These are phyloP conservation scores for Jordanella pulchra DNA, from an alignment of 2,797 vertebrate species.

Conservation along the genomic window DNA sequence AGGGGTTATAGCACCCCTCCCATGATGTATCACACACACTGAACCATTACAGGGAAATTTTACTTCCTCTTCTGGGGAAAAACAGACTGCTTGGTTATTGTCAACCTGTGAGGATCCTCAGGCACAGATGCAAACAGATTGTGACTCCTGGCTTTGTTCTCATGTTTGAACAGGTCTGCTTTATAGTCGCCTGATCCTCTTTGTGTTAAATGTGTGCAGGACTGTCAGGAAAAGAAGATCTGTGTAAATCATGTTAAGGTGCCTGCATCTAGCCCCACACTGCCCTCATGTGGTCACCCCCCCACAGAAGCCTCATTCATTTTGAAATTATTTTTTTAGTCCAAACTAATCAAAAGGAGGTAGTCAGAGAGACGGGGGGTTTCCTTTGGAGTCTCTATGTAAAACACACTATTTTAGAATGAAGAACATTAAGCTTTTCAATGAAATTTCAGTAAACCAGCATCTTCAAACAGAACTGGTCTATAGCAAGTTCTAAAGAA, in stretches of 20 bases:
- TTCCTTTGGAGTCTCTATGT: too few relatives aligned
- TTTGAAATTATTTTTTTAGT: neutral
- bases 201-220: neutral
- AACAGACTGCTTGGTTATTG: neutral
- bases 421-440: neutral
- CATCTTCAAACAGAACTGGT: too few relatives aligned
- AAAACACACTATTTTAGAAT: neutral
- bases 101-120: neutral
- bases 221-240: too few relatives aligned
- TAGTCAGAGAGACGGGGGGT: neutral
- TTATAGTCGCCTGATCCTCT: too few relatives aligned
- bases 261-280: neutral
- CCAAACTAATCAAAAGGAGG: neutral
- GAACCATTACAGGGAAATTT: conserved; percentile 11
- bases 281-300: neutral
- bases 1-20: conserved; percentile 15
- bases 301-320: neutral
- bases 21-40: conserved; percentile 25
- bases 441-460: too few relatives aligned
- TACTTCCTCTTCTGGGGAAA: conserved; percentile 19
- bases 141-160: neutral
- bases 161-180: neutral
- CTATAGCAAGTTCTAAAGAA: too few relatives aligned
- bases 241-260: neutral
- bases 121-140: neutral